Percentiles rank a stretch among this genome's conserved stretches.
These are phyloP conservation scores for Caenorhabditis doughertyi DNA, from an alignment of 2,888 invertebrate genomes.

Conservation along the genomic window DNA sequence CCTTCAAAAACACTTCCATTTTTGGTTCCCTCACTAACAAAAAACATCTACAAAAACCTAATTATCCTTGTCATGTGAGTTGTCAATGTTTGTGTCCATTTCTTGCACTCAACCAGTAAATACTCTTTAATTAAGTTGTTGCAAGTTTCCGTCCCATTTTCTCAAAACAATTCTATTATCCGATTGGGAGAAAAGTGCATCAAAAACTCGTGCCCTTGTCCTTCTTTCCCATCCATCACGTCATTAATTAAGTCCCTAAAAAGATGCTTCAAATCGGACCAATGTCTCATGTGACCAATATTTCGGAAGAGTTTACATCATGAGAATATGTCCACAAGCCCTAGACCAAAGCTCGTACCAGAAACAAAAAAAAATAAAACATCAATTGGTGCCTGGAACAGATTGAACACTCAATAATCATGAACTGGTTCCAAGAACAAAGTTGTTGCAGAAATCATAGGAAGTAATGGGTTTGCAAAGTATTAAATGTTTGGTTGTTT, in stretches of 20 bases:
- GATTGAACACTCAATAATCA: background rate
- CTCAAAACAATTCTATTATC: constrained; percentile 4
- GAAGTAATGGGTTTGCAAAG: background rate
- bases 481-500: no score
- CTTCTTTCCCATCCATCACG: background rate
- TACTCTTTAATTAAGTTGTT: constrained; percentile 1
- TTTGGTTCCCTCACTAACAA: no score
- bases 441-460: background rate
- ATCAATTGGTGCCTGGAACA: background rate
- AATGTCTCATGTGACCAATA: constrained; percentile 9
- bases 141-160: background rate
- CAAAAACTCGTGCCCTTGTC: constrained; percentile 10
- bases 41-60: no score
- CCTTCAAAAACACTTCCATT: background rate
- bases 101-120: background rate
- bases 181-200: constrained; percentile 5
- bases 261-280: background rate
- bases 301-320: constrained; percentile 11
- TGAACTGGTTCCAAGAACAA: background rate
- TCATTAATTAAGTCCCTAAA: constrained; percentile 8
- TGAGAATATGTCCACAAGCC: constrained; percentile 4
- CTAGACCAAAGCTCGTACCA: constrained; percentile 4
- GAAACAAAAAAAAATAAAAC: background rate
- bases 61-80: background rate
- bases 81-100: background rate